Evolutionary conservation across 2,888 invertebrate genomes (phyloP).

Genomic region (Ornithoptera priamus): DNA sequence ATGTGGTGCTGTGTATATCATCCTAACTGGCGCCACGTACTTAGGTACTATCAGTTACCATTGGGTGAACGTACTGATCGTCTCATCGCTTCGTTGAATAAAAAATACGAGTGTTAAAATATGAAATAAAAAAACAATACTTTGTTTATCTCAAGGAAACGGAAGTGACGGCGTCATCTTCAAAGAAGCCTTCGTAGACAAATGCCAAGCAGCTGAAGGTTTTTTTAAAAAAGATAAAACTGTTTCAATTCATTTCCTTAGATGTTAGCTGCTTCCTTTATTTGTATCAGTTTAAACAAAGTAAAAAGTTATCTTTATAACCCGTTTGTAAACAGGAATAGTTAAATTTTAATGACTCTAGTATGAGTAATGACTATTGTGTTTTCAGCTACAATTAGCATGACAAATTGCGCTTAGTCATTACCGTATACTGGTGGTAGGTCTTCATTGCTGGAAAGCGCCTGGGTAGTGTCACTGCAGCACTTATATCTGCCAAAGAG

Average conservation of each 20-base stretch:
- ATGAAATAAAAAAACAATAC: background rate
- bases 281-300: conserved; percentile 11
- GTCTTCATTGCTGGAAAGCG: too few relatives aligned
- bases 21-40: too few relatives aligned
- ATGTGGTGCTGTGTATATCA: too few relatives aligned
- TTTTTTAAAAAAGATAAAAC: conserved; percentile 4
- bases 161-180: conserved; percentile 8
- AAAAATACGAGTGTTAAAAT: background rate
- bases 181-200: conserved; percentile 6
- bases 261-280: conserved; percentile 21
- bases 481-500: too few relatives aligned
- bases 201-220: conserved; percentile 8
- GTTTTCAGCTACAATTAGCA: too few relatives aligned
- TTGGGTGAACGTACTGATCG: too few relatives aligned
- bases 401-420: too few relatives aligned
- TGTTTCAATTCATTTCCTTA: conserved; percentile 9
- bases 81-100: too few relatives aligned
- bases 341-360: background rate
- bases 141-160: conserved; percentile 4
- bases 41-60: too few relatives aligned
- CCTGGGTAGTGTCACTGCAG: too few relatives aligned
- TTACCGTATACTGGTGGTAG: too few relatives aligned
- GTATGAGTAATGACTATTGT: background rate
- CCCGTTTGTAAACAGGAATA: background rate
- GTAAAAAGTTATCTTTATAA: conserved; percentile 14